Evolutionary conservation across 2,888 invertebrate genomes (phyloP).

Genomic region (Papilio protenor): DNA sequence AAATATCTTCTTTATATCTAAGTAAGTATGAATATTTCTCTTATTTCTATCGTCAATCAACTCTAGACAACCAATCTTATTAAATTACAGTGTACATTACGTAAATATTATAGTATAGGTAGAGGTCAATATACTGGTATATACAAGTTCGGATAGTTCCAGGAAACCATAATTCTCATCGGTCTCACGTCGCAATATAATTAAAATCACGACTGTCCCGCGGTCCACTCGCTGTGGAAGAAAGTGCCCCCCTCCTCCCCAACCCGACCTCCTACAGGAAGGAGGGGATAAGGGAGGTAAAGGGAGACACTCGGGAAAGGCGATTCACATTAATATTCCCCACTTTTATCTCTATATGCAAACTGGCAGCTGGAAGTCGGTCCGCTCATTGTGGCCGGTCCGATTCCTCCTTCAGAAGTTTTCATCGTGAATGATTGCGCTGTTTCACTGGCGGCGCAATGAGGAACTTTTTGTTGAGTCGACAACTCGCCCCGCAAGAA

Average conservation of each 20-base stretch:
- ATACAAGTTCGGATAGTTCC: conserved; percentile 59
- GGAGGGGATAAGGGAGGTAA: conserved; percentile 47
- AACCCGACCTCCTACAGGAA: conserved; percentile 42
- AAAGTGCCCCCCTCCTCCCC: conserved; percentile 64
- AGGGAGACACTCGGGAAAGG: conserved; percentile 58
- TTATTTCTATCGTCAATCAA: not conserved
- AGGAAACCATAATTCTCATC: conserved; percentile 70
- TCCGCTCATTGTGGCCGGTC: conserved; percentile 80
- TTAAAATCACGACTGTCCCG: conserved; percentile 83
- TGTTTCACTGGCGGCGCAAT: conserved; percentile 75
- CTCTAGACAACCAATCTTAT: not conserved
- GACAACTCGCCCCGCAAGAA: conserved; percentile 56
- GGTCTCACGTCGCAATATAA: conserved; percentile 81
- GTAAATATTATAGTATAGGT: not conserved
- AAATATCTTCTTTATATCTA: not conserved
- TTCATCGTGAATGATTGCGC: conserved; percentile 79
- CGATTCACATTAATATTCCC: conserved; percentile 84
- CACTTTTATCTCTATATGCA: conserved; percentile 85
- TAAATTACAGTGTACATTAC: not conserved
- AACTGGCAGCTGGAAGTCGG: conserved; percentile 82
- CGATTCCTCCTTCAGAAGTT: conserved; percentile 75
- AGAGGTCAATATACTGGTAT: not conserved
- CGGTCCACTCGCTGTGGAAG: conserved; percentile 79
- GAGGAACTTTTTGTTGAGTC: conserved; percentile 73
- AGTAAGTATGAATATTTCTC: not conserved